Conservation (phyloP, 1,140 invertebrate species). For the Limonius californicus region DNA sequence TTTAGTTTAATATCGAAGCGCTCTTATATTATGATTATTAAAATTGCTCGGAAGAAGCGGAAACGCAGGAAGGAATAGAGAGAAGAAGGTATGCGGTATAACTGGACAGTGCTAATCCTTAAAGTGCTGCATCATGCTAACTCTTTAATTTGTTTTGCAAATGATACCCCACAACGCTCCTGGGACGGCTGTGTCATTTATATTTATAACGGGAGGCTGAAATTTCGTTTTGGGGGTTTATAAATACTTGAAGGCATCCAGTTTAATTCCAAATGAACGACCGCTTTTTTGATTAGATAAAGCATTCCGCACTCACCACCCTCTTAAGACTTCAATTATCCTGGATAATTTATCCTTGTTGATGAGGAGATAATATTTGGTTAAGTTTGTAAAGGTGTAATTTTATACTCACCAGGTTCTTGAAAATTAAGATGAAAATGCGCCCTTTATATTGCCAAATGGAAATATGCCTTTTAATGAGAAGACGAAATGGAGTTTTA, state of each 20-base stretch:
- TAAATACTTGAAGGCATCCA: conserved; percentile 34
- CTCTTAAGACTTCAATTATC: conserved; percentile 12
- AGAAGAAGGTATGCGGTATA: neutral
- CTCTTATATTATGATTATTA: no score
- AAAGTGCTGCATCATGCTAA: conserved; percentile 43
- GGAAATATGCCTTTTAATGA: conserved; percentile 13
- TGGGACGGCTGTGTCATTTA: conserved; percentile 31
- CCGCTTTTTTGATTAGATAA: conserved; percentile 26
- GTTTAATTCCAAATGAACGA: conserved; percentile 33
- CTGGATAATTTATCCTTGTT: conserved; percentile 9
- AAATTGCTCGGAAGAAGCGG: no score
- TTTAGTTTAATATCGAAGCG: no score
- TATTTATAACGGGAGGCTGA: conserved; percentile 33
- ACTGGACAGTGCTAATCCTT: conserved; percentile 34
- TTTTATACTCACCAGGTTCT: conserved; percentile 11
- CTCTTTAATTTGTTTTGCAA: conserved; percentile 45
- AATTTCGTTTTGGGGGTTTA: conserved; percentile 27
- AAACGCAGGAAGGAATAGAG: no score
- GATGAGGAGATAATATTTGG: conserved; percentile 15
- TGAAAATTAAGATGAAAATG: conserved; percentile 8
- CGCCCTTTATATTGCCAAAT: conserved; percentile 5
- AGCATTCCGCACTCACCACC: conserved; percentile 2
- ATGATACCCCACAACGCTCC: conserved; percentile 28
- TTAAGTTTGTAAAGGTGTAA: conserved; percentile 13
- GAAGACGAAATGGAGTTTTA: conserved; percentile 10